A percentile compares a stretch with the other conserved stretches of the same genome.
phyloP scores from a whole-genome alignment of 2,797 vertebrate genomes.

The Leuciscus waleckii region DNA sequence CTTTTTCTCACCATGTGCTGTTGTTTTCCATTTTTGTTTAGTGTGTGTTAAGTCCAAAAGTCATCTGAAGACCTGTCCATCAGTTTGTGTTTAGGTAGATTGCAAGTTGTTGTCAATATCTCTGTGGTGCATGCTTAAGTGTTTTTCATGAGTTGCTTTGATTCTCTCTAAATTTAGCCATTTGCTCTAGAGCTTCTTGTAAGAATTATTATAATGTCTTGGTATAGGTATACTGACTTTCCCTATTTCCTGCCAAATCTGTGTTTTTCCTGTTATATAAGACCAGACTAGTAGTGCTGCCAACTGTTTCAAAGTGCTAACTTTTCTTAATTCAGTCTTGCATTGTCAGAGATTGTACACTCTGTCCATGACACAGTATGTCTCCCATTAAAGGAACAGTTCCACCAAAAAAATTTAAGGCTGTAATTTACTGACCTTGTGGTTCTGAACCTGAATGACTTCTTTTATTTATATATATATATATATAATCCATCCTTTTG shows the following conservation, averaged over 20 bases:
- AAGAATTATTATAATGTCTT: conserved; percentile 9
- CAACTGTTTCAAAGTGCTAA: conserved; percentile 17
- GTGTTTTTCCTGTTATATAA: conserved; percentile 15
- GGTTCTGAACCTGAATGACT: neutral
- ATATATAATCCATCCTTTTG: neutral
- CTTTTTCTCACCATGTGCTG: conserved; percentile 38
- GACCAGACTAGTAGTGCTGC: neutral
- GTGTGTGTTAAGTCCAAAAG: neutral
- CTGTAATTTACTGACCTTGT: neutral
- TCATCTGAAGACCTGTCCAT: neutral
- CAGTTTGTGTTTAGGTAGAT: neutral
- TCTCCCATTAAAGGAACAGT: neutral
- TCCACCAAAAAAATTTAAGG: neutral
- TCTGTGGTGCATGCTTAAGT: neutral
- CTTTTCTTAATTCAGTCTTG: neutral
- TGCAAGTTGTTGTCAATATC: neutral
- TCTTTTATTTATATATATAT: neutral
- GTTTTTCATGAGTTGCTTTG: neutral
- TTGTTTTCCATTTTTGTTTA: conserved; percentile 15
- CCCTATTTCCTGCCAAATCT: conserved; percentile 4
- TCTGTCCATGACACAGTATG: neutral
- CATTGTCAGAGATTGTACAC: neutral
- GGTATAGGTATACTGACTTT: neutral
- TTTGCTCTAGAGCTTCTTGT: neutral
- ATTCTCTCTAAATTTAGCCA: neutral